Evolutionary conservation across 1,140 invertebrate genomes (phyloP), one percentile per base, ranked within the genome.

Genomic region (Ptiloglossa arizonensis): DNA sequence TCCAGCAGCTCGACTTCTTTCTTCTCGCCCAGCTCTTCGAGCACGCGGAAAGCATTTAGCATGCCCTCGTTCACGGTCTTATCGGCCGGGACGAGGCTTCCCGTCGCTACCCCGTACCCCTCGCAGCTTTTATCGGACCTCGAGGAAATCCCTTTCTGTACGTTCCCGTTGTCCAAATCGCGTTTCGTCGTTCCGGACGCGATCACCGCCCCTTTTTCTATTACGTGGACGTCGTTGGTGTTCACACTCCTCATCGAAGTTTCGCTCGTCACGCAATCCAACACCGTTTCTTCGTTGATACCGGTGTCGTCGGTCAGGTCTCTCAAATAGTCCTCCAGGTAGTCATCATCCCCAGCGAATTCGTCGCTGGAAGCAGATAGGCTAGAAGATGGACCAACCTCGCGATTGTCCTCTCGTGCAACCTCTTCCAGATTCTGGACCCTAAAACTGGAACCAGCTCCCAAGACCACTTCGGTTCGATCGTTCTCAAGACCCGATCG

Each of bases 141-240:
- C n/a, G 29, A 27, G 27, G 56, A 59, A 3, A 5, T 15, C 38
- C 27, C 66, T 64, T 24, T 24, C n/a, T 24, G 2, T 0, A 38
- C 38, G 1, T 64, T 46, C 4, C 50, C 60, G 15, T 70, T 24
- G 5, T 32, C 17, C 17, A 15, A 27, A 8, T 41, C 41, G 17
- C 50, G 13, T 24, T 13, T 38, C 6, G 27, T 3, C 32, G n/a
- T n/a, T n/a, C n/a, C n/a, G n/a, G n/a, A 17, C 6, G 22, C 15
- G 11, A 52, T 54, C n/a, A 13, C 11, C n/a, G 1, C 9, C 15
- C 27, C 32, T 0, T 19, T 27, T 1, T 76, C 63, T 41, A 75
- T 62, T 22, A 80, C 71, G 32, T 80, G 75, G 11, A 71, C 68
- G 1, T 24, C 46, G 1, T 24, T 41, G n/a, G 67, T 64, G 50